phyloP scores from a whole-genome alignment of 2,113 vertebrate genomes.

The Uria lomvia region DNA sequence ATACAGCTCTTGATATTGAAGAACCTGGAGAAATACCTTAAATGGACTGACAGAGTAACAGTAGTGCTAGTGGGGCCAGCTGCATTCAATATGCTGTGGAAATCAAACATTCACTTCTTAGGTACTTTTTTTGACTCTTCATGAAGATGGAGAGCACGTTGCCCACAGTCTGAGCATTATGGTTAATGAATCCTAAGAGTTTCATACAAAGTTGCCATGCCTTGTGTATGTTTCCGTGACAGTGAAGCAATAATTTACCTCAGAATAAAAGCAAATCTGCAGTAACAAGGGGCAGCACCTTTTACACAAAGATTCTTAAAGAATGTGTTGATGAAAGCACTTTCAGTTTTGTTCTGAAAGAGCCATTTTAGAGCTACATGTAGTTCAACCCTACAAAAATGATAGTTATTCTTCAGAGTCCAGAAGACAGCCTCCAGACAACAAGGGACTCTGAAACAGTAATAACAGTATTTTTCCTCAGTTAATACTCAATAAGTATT shows the following conservation, averaged over 20 bases:
- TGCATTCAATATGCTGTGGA: not conserved
- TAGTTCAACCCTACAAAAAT: not conserved
- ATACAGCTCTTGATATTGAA: not conserved
- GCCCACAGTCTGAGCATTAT: not conserved
- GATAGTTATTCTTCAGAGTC: not conserved
- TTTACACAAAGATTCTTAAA: not conserved
- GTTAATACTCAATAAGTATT: not conserved
- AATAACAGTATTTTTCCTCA: not conserved
- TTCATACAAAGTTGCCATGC: not conserved
- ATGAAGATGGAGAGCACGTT: not conserved
- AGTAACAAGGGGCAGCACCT: not conserved
- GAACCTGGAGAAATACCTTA: not conserved
- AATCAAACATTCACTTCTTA: not conserved
- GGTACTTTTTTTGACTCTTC: not conserved
- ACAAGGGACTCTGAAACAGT: not conserved
- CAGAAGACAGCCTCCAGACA: not conserved
- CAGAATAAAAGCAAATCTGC: not conserved
- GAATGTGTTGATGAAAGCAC: not conserved
- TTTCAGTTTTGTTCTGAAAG: not conserved
- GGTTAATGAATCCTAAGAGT: not conserved
- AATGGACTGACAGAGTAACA: not conserved
- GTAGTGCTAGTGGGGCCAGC: not conserved
- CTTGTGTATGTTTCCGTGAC: not conserved
- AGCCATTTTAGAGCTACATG: not conserved
- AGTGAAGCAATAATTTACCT: not conserved